phyloP scores from a whole-genome alignment of 1,140 invertebrate genomes.

The Drosophila teissieri region DNA sequence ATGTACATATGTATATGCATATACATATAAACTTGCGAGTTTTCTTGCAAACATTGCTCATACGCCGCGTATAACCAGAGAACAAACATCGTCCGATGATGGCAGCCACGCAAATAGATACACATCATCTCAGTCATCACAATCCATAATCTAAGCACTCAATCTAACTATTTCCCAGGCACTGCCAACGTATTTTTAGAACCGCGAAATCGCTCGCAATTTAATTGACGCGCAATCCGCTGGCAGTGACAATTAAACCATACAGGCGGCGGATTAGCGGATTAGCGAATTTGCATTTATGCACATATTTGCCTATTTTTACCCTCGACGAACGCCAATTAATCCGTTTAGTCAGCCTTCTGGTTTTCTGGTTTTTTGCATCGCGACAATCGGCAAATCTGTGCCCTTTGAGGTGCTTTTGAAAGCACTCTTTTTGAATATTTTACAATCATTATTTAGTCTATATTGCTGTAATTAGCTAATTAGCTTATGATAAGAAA shows the following conservation, averaged over 20 bases:
- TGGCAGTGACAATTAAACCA: slow-evolving; percentile 26
- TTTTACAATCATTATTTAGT: no score
- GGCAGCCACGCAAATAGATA: no score
- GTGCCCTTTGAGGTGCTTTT: background rate
- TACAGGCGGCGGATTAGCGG: slow-evolving; percentile 20
- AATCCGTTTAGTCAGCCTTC: slow-evolving; percentile 20
- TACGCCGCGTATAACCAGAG: slow-evolving; percentile 11
- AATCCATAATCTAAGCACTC: slow-evolving; percentile 24
- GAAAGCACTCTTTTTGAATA: no score
- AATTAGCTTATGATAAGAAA: no score
- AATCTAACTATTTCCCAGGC: slow-evolving; percentile 17
- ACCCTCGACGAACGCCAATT: slow-evolving; percentile 20
- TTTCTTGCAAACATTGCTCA: slow-evolving; percentile 18
- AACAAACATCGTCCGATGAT: background rate
- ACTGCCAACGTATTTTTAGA: slow-evolving; percentile 10
- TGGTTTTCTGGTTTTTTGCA: background rate
- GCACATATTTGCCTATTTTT: slow-evolving; percentile 44
- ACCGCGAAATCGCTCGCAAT: slow-evolving; percentile 13
- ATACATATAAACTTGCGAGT: background rate
- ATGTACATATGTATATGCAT: no score
- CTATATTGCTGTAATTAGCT: no score
- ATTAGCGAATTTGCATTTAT: slow-evolving; percentile 33
- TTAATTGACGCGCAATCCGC: slow-evolving; percentile 30
- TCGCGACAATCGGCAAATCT: background rate
- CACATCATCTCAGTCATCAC: background rate